A percentile compares a stretch with the other conserved stretches of the same genome.
phyloP scores from a whole-genome alignment of 2,888 invertebrate genomes.

The Drosophila planitibia region DNA sequence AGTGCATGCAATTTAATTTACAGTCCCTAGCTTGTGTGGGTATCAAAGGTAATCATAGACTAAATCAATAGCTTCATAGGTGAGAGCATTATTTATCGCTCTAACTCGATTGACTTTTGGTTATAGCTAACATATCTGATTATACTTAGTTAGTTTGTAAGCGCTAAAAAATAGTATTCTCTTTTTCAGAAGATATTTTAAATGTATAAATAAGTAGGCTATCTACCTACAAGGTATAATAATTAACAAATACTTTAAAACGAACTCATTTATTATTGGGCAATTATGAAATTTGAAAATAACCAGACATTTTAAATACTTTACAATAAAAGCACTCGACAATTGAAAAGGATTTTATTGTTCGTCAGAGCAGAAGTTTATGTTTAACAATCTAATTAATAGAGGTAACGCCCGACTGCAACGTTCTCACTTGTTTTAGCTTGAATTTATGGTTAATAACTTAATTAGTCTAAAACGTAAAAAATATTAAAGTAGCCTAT shows the following conservation, averaged over 20 bases:
- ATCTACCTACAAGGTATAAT: not conserved
- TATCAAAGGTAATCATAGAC: constrained; percentile 21
- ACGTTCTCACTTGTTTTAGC: not conserved
- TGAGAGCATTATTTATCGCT: not conserved
- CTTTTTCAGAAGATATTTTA: not conserved
- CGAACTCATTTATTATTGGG: not conserved
- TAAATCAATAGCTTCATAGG: constrained; percentile 3
- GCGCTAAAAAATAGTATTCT: not conserved
- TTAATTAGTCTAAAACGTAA: not conserved
- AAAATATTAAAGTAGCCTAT: too few relatives aligned
- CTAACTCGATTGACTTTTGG: not conserved
- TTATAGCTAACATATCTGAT: not conserved
- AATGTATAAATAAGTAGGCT: not conserved
- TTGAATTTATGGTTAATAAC: not conserved
- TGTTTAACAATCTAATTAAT: not conserved
- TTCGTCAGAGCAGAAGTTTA: not conserved
- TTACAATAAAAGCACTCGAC: not conserved
- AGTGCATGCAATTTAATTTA: constrained; percentile 30
- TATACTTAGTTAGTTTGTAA: not conserved
- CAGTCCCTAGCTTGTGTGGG: not conserved
- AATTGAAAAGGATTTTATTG: not conserved
- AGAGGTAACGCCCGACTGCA: not conserved
- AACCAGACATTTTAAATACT: not conserved
- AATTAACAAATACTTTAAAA: not conserved
- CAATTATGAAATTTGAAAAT: not conserved